Evolutionary conservation across 2,888 invertebrate genomes (phyloP), one percentile per base, ranked within the genome.

Genomic region (Ophraella communa): DNA sequence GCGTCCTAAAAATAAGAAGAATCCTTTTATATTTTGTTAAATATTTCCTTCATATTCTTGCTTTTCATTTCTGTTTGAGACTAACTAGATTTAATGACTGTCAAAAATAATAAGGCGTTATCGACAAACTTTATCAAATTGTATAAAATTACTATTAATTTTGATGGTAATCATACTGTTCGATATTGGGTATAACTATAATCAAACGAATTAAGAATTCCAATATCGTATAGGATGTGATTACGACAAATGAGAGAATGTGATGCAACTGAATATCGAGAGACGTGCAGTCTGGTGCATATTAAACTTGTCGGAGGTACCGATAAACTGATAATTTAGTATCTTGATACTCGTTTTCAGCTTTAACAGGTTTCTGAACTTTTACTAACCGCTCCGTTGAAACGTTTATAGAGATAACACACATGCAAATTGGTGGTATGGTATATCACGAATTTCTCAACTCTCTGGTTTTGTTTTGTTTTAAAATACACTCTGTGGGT

Each of bases 361-460:
- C 55, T 55, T 42, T 44, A 55, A 55, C 55, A 55, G 55, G 55
- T 55, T 55, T 18, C 35, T 54, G 54, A 55, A 55, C 55, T 42
- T 44, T 55, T 55, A 44, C 42, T 55, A 35, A 55, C 42, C 18
- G 55, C 20, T 44, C 35, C 39, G 54, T 39, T 54, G 44, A 55
- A 14, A 24, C 18, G 23, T 55, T 42, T 24, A 27, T 55, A 24
- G 18, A 42, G 42, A 55, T 55, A 44, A 24, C 24, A 23, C 27
- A 44, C 44, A 55, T 21, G 44, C 42, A 24, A 55, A 55, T 54
- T 23, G 39, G 39, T 23, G 2, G 21, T 47, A 11, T 47, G 47
- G 47, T 47, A 47, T 47, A 47, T 47, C 47, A 47, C 47, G 47
- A 23, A 11, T 20, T 21, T 10, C 1, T 18, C n/a, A 17, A n/a